Percentiles rank a stretch among this genome's conserved stretches.
Evolutionary conservation across 1,140 invertebrate species (phyloP).

Genomic region (Steinernema feltiae): DNA sequence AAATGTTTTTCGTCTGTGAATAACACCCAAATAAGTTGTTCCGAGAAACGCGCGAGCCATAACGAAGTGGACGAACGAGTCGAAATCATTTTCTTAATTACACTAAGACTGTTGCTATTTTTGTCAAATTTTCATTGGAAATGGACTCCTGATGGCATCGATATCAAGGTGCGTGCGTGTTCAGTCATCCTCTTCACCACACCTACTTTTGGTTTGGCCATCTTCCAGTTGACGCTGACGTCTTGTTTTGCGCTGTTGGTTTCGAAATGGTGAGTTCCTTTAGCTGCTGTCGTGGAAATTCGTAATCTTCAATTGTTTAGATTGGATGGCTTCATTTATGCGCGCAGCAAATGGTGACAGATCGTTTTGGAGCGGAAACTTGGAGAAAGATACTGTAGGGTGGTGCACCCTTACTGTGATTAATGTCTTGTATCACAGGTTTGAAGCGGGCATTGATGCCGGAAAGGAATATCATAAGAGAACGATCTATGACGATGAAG

Average conservation of each 20-base stretch:
- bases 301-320: constrained; percentile 7
- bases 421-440: constrained; percentile 19
- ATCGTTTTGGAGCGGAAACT: constrained; percentile 28
- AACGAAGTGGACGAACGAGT: too few relatives aligned
- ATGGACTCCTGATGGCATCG: too few relatives aligned
- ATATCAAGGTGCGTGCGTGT: too few relatives aligned
- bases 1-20: too few relatives aligned
- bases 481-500: constrained; percentile 34
- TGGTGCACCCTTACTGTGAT: constrained; percentile 7
- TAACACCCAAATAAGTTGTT: too few relatives aligned
- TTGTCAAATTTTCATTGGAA: too few relatives aligned
- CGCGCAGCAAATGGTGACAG: constrained; percentile 20
- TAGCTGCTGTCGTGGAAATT: background rate
- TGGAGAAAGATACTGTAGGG: constrained; percentile 32
- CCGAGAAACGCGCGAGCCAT: too few relatives aligned
- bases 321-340: constrained; percentile 38
- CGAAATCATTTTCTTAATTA: too few relatives aligned
- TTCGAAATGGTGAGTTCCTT: background rate
- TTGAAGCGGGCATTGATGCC: constrained; percentile 29
- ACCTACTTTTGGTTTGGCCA: background rate
- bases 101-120: too few relatives aligned
- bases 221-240: background rate
- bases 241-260: background rate
- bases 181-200: background rate
- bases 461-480: constrained; percentile 29